Percentiles rank a stretch among this genome's conserved stretches.
Conservation (phyloP, 2,113 vertebrate genomes). For the Strix uralensis region DNA sequence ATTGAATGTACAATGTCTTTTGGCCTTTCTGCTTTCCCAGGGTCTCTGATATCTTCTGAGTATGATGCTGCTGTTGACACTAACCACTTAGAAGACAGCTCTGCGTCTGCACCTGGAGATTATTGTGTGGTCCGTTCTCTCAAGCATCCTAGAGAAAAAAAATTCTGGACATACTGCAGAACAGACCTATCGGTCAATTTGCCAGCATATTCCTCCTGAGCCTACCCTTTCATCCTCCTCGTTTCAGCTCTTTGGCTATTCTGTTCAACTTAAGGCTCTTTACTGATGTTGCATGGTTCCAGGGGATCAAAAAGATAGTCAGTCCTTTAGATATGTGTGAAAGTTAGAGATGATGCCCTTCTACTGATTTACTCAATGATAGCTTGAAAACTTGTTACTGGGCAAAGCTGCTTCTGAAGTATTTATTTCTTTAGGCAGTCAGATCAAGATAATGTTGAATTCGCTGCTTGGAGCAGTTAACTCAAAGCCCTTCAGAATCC, state of each 20-base stretch:
- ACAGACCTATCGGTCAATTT: not conserved
- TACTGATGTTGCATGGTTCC: not conserved
- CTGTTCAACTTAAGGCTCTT: not conserved
- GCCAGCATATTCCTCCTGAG: not conserved
- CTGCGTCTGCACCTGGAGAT: not conserved
- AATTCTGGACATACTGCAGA: not conserved
- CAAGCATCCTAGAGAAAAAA: not conserved
- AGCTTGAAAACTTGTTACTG: not conserved
- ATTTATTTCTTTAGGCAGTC: slow-evolving; percentile 4
- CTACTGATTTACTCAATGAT: not conserved
- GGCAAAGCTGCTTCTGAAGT: not conserved
- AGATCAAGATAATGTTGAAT: slow-evolving; percentile 27
- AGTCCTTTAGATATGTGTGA: not conserved
- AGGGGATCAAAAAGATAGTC: not conserved
- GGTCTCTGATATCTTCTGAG: not conserved
- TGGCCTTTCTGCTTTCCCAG: not conserved
- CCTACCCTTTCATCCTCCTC: not conserved
- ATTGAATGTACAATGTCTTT: not conserved
- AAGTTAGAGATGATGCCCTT: not conserved
- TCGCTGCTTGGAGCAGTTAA: not conserved
- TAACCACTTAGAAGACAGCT: not conserved
- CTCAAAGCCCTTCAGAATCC: slow-evolving; percentile 1
- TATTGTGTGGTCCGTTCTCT: not conserved
- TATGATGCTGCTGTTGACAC: not conserved
- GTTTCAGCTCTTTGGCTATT: not conserved